phyloP scores from a whole-genome alignment of 2,888 invertebrate genomes.

The Hermaeophaga mercurialis region DNA sequence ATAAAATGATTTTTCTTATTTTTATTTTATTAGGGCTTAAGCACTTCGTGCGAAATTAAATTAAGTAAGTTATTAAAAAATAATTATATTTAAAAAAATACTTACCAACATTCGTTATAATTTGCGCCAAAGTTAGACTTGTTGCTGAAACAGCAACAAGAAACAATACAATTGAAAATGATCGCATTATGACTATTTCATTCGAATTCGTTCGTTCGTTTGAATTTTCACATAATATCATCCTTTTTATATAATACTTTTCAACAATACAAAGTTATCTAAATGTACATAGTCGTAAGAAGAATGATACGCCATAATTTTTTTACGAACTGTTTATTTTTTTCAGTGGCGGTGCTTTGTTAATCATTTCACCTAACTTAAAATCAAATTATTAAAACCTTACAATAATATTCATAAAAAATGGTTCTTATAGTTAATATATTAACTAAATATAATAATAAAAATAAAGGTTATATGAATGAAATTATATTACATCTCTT shows the following conservation, averaged over 20 bases:
- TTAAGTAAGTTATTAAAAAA: not conserved
- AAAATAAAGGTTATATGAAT: too few species aligned
- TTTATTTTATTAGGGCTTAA: not conserved
- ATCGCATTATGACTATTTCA: constrained; percentile 2
- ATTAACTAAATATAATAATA: too few species aligned
- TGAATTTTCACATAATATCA: not conserved
- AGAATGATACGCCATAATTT: not conserved
- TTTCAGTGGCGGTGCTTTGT: constrained; percentile 2
- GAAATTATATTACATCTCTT: too few species aligned
- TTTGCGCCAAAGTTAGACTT: not conserved
- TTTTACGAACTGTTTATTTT: not conserved
- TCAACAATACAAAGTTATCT: constrained; percentile 10
- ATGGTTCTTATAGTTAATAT: too few species aligned
- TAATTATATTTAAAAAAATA: not conserved
- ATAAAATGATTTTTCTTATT: not conserved
- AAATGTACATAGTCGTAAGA: constrained; percentile 4
- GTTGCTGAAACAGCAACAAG: not conserved
- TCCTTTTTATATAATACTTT: constrained; percentile 12
- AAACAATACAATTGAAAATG: not conserved
- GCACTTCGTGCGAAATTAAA: too few species aligned
- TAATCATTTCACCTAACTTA: too few species aligned
- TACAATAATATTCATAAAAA: too few species aligned
- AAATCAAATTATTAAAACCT: too few species aligned
- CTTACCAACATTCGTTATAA: not conserved
- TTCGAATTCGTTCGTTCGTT: constrained; percentile 6